phyloP scores from a whole-genome alignment of 2,797 vertebrate genomes.

The Acridotheres tristis region DNA sequence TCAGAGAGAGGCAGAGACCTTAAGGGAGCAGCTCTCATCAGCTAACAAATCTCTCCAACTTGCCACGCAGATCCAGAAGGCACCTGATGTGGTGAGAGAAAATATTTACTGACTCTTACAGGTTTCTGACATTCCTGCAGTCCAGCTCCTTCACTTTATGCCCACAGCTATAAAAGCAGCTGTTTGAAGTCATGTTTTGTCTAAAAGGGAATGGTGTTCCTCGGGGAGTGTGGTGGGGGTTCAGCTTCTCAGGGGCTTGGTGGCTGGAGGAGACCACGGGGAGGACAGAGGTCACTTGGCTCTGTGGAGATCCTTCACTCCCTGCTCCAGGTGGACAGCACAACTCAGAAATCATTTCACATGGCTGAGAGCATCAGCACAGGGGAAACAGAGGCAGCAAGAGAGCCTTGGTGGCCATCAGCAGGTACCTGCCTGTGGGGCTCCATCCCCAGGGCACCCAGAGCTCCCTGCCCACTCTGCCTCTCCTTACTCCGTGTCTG shows the following conservation, averaged over 20 bases:
- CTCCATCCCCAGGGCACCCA: not conserved
- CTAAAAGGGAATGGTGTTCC: not conserved
- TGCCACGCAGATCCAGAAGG: slow-evolving; percentile 87
- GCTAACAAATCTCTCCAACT: slow-evolving; percentile 90
- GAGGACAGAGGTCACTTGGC: not conserved
- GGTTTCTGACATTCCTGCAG: slow-evolving; percentile 14
- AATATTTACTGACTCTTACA: slow-evolving; percentile 47
- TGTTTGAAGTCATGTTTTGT: not conserved
- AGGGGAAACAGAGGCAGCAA: not conserved
- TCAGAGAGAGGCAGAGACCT: slow-evolving; percentile 91
- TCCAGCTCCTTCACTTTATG: not conserved
- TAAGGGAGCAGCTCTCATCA: slow-evolving; percentile 91
- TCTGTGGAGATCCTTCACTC: not conserved
- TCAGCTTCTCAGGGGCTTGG: not conserved
- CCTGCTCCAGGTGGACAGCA: not conserved
- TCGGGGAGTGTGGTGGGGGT: not conserved
- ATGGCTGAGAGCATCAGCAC: not conserved
- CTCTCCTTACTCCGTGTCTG: accelerated
- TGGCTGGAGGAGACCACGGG: not conserved
- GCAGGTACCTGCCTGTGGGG: not conserved
- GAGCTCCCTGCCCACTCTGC: not conserved
- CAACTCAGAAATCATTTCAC: not conserved
- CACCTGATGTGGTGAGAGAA: slow-evolving; percentile 89
- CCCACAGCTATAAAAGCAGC: not conserved
- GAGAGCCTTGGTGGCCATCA: not conserved